These are phyloP conservation scores for Trachelipus rathkii DNA, from an alignment of 1,140 invertebrate species.

Conservation along the genomic window DNA sequence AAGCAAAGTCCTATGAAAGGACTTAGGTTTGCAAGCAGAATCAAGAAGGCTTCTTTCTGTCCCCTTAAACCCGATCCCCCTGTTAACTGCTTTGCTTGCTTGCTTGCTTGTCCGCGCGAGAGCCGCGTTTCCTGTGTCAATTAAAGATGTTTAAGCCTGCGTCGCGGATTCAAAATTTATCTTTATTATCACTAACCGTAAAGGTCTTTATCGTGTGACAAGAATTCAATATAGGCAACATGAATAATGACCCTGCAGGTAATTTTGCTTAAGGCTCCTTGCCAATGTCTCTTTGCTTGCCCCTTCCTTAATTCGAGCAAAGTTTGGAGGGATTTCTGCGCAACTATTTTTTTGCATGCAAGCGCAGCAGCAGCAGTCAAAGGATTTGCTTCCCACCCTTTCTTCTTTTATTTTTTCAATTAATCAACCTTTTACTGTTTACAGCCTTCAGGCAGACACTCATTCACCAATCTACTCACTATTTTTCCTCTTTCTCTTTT, in stretches of 20 bases:
- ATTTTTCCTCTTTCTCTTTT: neutral
- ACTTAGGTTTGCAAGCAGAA: neutral
- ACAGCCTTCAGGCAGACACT: neutral
- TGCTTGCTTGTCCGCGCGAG: neutral
- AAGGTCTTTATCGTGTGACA: neutral
- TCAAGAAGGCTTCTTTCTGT: neutral
- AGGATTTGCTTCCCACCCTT: neutral
- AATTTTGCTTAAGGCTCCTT: neutral
- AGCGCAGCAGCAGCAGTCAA: neutral
- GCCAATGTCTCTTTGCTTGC: neutral
- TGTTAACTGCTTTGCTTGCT: neutral
- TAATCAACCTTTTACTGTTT: slow-evolving; percentile 2
- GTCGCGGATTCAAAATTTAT: neutral
- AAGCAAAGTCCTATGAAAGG: neutral
- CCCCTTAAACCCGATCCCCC: neutral
- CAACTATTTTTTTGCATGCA: neutral
- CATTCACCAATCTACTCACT: neutral
- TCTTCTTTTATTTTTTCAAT: neutral
- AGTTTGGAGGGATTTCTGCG: neutral
- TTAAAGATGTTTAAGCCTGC: neutral
- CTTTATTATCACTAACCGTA: neutral
- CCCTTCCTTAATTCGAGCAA: neutral
- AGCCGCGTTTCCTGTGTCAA: neutral
- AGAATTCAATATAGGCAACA: neutral
- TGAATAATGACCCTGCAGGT: slow-evolving; percentile 5